Evolutionary conservation across 2,113 vertebrate species (phyloP), one percentile per base, ranked within the genome.

Genomic region (Protomyctophum bolini): DNA sequence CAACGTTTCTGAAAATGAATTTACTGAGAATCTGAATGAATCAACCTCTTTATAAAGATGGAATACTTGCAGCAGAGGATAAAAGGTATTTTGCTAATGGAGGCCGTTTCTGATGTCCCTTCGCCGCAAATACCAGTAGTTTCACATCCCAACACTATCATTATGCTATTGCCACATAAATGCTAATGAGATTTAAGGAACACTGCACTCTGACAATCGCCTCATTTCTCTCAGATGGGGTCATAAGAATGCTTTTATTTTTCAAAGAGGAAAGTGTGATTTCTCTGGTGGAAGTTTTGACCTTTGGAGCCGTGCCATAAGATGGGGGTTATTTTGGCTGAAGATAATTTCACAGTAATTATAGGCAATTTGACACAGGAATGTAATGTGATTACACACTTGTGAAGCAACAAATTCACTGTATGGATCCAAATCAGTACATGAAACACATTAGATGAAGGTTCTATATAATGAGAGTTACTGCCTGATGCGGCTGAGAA

Each of bases 331-430:
- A 66, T 79, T 77, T 82, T 59, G 62, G 73, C 56, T 59, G 21
- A 7, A n/a, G 80, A 79, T 85, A 73, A 87, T 86, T 87, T 88
- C 84, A 88, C 69, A 79, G 80, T 72, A 84, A 88, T 89, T 86
- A 84, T 58, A 59, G 81, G 70, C 81, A 62, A 41, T 74, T 77
- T 70, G 71, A 56, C 52, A 14, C 70, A 72, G 62, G 84, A 61
- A 79, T 73, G 73, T 88, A 79, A 86, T 82, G 76, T 77, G 61
- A 83, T 88, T 88, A 84, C 75, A 87, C 70, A 74, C 77, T 80
- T 14, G 75, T 81, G 60, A 68, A 3, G 68, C 68, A 79, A 81
- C 70, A 76, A 76, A 74, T 73, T 58, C 55, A 41, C 29, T 68
- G 62, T 74, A 69, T 57, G 70, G 77, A 61, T 58, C 57, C 56